phyloP scores from a whole-genome alignment of 2,888 invertebrate species.

The Vesta saturnalis region DNA sequence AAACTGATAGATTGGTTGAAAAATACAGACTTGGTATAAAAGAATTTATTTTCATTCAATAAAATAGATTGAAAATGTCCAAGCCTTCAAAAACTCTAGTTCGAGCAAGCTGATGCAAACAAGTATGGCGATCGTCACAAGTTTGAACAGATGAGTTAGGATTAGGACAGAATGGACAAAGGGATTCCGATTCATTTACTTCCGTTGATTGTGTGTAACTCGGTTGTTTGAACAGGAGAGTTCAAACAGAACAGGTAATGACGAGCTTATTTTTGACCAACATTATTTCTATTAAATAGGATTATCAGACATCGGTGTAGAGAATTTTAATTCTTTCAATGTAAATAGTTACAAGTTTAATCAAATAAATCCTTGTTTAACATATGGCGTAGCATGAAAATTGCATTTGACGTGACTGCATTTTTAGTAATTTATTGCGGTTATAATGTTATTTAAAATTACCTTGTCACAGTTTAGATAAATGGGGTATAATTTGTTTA shows the following conservation, averaged over 20 bases:
- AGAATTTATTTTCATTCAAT: constrained; percentile 20
- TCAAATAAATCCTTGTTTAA: too few relatives aligned
- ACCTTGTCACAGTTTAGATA: neutral
- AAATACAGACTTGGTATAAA: neutral
- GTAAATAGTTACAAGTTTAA: neutral
- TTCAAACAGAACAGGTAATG: constrained; percentile 47
- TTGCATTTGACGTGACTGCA: neutral
- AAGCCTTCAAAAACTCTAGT: constrained; percentile 6
- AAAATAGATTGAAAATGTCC: constrained; percentile 4
- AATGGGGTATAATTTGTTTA: neutral
- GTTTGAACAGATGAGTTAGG: constrained; percentile 43
- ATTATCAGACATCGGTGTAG: neutral
- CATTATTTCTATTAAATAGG: neutral
- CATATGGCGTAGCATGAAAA: too few relatives aligned
- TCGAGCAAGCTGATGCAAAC: constrained; percentile 41
- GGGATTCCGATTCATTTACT: constrained; percentile 54
- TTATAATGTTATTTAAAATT: neutral
- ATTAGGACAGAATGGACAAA: constrained; percentile 50
- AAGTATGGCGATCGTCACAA: constrained; percentile 38
- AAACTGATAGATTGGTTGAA: constrained; percentile 14
- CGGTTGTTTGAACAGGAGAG: constrained; percentile 49
- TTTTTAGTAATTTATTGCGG: neutral
- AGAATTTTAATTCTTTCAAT: neutral
- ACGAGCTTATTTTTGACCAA: constrained; percentile 26
- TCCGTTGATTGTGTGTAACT: constrained; percentile 52